Conservation (phyloP, 2,797 vertebrate genomes). For the Ara ararauna region DNA sequence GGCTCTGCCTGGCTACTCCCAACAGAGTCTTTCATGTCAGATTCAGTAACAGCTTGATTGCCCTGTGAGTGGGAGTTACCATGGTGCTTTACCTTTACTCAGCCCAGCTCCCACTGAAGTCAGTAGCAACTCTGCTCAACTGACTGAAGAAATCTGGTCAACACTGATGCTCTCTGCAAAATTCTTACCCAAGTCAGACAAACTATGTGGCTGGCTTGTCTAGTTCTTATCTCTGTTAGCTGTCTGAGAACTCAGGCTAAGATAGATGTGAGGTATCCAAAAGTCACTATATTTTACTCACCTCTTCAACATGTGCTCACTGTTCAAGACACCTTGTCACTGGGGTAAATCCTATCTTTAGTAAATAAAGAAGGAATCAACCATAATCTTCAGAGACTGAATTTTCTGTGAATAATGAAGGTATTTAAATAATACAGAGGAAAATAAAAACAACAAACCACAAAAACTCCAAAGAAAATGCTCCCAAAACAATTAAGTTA, state of each 20-base stretch:
- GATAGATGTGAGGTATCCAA: not conserved
- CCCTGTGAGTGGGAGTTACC: not conserved
- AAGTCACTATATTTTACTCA: not conserved
- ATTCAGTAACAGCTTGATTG: not conserved
- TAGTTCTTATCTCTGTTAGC: not conserved
- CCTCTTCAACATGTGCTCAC: not conserved
- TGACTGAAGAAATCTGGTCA: not conserved
- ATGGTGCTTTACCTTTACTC: not conserved
- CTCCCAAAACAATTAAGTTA: not conserved
- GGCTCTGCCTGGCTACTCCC: not conserved
- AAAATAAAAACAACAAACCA: not conserved
- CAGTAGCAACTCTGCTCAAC: not conserved
- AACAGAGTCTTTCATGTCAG: not conserved
- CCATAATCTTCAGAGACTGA: not conserved
- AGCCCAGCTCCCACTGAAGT: not conserved
- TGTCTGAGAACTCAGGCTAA: not conserved
- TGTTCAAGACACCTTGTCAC: not conserved
- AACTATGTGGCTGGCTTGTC: not conserved
- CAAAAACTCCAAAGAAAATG: not conserved
- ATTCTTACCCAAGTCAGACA: not conserved
- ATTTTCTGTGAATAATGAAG: not conserved
- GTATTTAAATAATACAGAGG: not conserved
- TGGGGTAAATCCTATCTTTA: not conserved
- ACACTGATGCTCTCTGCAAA: not conserved
- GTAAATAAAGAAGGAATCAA: not conserved